These are phyloP conservation scores for Phengaris alcon DNA, from an alignment of 2,888 invertebrate genomes.

Conservation along the genomic window DNA sequence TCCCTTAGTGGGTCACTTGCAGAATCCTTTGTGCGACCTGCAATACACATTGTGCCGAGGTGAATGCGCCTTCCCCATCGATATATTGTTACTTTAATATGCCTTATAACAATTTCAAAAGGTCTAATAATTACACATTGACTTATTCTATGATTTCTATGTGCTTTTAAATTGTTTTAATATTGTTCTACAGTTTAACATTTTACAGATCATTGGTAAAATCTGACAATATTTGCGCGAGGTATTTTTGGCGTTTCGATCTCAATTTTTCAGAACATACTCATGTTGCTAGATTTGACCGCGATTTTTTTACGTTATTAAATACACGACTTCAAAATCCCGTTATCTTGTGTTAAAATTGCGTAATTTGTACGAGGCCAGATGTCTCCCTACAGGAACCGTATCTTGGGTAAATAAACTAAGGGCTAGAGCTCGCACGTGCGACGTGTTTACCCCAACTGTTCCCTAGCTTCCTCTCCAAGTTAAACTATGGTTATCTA, in stretches of 20 bases:
- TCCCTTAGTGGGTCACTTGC: conserved; percentile 52
- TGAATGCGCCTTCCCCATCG: conserved; percentile 29
- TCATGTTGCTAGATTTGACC: not conserved
- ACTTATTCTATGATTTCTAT: not conserved
- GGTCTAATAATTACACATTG: conserved; percentile 7
- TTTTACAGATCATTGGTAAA: not conserved
- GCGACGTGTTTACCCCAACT: conserved; percentile 50
- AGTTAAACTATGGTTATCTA: conserved; percentile 1
- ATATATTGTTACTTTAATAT: conserved; percentile 14
- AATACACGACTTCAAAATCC: not conserved
- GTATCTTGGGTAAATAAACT: conserved; percentile 26
- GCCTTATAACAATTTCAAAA: conserved; percentile 15
- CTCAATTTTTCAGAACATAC: not conserved
- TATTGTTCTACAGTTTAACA: not conserved
- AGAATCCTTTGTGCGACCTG: conserved; percentile 42
- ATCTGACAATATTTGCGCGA: not conserved
- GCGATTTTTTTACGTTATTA: too few species aligned
- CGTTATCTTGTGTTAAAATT: not conserved
- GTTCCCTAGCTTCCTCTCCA: conserved; percentile 31
- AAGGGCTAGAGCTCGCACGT: conserved; percentile 46
- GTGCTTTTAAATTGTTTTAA: not conserved
- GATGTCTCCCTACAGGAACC: conserved; percentile 16
- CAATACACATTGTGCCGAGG: conserved; percentile 30
- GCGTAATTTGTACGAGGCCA: conserved; percentile 8
- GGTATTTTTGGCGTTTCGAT: not conserved